phyloP scores from a whole-genome alignment of 1,140 invertebrate species.

The Diabrotica virgifera region DNA sequence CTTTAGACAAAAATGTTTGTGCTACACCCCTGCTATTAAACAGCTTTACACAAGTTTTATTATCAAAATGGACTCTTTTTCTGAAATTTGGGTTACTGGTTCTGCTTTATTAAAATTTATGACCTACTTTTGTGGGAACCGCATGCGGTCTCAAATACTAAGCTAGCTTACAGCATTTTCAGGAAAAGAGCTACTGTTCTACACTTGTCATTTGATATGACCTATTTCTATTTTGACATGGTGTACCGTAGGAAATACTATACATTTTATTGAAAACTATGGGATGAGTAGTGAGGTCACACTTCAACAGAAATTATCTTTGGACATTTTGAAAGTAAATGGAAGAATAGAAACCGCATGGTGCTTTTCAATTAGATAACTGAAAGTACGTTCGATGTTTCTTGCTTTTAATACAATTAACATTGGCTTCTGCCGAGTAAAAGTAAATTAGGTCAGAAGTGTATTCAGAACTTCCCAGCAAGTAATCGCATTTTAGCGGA shows the following conservation, averaged over 20 bases:
- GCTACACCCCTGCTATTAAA: too few relatives aligned
- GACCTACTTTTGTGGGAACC: constrained; percentile 7
- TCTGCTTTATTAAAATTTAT: constrained; percentile 19
- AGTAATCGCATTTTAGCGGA: too few relatives aligned
- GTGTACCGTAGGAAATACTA: not conserved
- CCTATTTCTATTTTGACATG: constrained; percentile 10
- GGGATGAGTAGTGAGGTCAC: not conserved
- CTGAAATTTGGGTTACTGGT: constrained; percentile 12
- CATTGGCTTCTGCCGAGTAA: too few relatives aligned
- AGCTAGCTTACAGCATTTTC: constrained; percentile 9
- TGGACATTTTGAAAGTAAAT: too few relatives aligned
- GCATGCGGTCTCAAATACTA: constrained; percentile 15
- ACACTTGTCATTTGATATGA: not conserved
- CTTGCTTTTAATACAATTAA: too few relatives aligned
- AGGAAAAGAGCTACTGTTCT: constrained; percentile 12
- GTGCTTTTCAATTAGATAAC: too few relatives aligned
- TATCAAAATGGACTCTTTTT: constrained; percentile 7
- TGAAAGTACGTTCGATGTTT: too few relatives aligned
- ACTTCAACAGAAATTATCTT: not conserved
- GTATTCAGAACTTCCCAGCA: too few relatives aligned
- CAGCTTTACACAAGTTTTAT: not conserved
- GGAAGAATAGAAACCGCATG: too few relatives aligned
- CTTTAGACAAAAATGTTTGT: too few relatives aligned
- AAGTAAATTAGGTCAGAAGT: too few relatives aligned
- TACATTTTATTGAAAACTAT: not conserved